Conservation (phyloP, 2,888 invertebrate species). For the Nemoura dubitans region DNA sequence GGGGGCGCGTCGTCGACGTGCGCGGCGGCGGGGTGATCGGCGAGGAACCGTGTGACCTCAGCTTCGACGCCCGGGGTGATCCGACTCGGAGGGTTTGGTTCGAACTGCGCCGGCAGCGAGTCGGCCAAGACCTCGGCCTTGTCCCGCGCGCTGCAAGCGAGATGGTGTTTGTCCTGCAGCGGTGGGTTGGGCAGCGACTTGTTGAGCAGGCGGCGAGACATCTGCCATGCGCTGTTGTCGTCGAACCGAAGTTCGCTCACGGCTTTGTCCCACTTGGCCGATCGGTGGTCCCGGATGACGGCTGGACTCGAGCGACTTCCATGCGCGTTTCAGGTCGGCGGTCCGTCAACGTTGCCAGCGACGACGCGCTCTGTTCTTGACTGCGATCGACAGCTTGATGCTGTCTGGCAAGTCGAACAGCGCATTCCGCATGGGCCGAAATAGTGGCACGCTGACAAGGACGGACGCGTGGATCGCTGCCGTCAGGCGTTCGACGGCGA, state of each 20-base stretch:
- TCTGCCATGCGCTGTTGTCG: conserved; percentile 59
- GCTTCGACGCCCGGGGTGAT: not conserved
- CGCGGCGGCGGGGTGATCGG: not conserved
- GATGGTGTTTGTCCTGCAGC: not conserved
- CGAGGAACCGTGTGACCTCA: not conserved
- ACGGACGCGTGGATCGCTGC: too few species aligned
- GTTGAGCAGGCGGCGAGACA: not conserved
- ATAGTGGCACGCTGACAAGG: too few species aligned
- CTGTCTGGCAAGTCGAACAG: not conserved
- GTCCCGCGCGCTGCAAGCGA: conserved; percentile 9
- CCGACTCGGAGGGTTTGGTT: not conserved
- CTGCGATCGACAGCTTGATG: not conserved
- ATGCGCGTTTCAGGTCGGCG: not conserved
- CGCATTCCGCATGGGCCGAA: not conserved
- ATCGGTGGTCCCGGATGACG: not conserved
- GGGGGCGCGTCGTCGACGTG: not conserved
- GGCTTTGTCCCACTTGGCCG: not conserved
- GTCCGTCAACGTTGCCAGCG: conserved; percentile 16
- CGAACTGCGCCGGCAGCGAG: not conserved
- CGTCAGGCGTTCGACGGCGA: too few species aligned
- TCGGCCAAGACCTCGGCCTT: not conserved
- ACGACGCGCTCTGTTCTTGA: not conserved
- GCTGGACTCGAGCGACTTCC: not conserved
- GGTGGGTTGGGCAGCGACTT: conserved; percentile 3
- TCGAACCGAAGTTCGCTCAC: conserved; percentile 52